Conservation (phyloP, 2,888 invertebrate species). For the Nycteola revayana region DNA sequence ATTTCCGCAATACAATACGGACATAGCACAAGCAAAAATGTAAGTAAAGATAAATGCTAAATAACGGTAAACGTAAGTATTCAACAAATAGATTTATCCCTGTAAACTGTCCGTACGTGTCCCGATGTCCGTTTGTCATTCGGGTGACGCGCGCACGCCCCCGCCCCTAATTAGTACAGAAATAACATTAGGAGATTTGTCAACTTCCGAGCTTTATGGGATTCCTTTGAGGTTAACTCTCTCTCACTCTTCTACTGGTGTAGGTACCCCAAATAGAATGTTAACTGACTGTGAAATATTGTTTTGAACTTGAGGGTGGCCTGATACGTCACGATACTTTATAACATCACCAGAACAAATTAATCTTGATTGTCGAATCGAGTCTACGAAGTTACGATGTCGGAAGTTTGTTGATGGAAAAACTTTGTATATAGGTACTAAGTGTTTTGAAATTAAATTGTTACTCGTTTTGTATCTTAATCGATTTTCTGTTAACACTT, state of each 20-base stretch:
- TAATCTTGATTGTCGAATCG: slow-evolving; percentile 33
- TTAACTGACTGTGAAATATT: slow-evolving; percentile 70
- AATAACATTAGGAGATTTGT: slow-evolving; percentile 77
- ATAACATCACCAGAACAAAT: slow-evolving; percentile 29
- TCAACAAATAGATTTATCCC: slow-evolving; percentile 54
- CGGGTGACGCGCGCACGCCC: slow-evolving; percentile 60
- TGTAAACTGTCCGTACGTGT: slow-evolving; percentile 38
- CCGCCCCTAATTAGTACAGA: slow-evolving; percentile 77
- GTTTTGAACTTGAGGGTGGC: slow-evolving; percentile 62
- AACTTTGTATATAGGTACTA: slow-evolving; percentile 26
- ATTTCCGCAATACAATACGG: too few relatives aligned
- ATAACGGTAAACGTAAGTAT: too few relatives aligned
- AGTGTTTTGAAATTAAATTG: slow-evolving; percentile 30
- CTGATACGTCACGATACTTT: slow-evolving; percentile 36
- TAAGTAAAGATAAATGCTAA: too few relatives aligned
- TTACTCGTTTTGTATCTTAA: slow-evolving; percentile 23
- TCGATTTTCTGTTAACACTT: too few relatives aligned
- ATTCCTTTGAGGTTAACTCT: slow-evolving; percentile 66
- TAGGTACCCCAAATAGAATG: slow-evolving; percentile 64
- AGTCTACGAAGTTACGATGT: slow-evolving; percentile 36
- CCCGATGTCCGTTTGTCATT: slow-evolving; percentile 52
- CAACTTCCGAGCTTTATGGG: slow-evolving; percentile 75
- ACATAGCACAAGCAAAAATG: too few relatives aligned
- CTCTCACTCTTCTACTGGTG: slow-evolving; percentile 44
- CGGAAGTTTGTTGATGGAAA: slow-evolving; percentile 32